These are phyloP conservation scores for Crotalus viridis DNA, from an alignment of 2,113 vertebrate genomes.

Conservation along the genomic window DNA sequence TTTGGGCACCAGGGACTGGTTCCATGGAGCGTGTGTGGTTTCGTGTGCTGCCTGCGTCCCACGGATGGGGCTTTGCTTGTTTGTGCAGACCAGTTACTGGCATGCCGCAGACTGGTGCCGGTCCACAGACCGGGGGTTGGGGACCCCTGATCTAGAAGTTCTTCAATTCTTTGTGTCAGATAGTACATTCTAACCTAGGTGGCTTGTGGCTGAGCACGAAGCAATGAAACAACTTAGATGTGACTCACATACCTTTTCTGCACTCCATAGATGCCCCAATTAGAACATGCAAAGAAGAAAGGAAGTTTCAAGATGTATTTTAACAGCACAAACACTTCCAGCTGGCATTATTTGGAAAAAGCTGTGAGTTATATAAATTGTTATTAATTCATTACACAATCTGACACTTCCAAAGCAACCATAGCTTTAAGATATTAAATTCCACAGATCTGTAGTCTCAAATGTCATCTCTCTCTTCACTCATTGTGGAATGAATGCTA, in stretches of 20 bases:
- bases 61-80: too few relatives aligned
- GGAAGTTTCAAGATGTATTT: neutral
- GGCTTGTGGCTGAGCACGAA: neutral
- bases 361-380: conserved; percentile 1
- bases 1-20: too few relatives aligned
- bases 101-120: too few relatives aligned
- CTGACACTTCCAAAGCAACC: neutral
- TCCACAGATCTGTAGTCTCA: neutral
- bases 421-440: conserved; percentile 26
- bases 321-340: neutral
- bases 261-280: neutral
- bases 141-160: neutral
- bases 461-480: neutral
- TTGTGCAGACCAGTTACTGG: too few relatives aligned
- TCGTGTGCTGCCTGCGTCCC: too few relatives aligned
- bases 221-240: neutral
- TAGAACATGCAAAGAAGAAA: neutral
- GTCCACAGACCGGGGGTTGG: too few relatives aligned
- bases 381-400: neutral
- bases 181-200: neutral
- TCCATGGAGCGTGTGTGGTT: too few relatives aligned
- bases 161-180: neutral
- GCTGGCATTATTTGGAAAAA: neutral
- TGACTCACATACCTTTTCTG: neutral
- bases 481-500: neutral